These are phyloP conservation scores for Trialeurodes vaporariorum DNA, from an alignment of 1,140 invertebrate species.

Conservation along the genomic window DNA sequence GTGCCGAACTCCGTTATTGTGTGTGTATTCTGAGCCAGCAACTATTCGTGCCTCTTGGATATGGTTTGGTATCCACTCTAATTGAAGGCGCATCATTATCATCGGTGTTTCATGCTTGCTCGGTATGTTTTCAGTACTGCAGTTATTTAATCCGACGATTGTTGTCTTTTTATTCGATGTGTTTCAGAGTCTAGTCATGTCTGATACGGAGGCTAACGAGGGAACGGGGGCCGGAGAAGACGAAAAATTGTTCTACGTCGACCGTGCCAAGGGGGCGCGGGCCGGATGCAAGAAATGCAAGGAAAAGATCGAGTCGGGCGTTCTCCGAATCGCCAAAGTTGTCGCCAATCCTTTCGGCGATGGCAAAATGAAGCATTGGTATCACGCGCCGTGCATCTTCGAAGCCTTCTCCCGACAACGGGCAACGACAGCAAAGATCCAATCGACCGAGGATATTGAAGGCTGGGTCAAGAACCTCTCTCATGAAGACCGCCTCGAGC, in stretches of 20 bases:
- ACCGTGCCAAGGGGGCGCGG: conserved; percentile 63
- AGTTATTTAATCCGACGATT: too few species aligned
- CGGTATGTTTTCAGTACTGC: too few species aligned
- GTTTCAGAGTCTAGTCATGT: neutral
- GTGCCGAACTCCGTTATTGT: too few species aligned
- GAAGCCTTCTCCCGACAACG: conserved; percentile 63
- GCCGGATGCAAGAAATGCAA: conserved; percentile 84
- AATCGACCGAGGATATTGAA: conserved; percentile 62
- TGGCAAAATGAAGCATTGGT: conserved; percentile 79
- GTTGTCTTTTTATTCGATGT: too few species aligned
- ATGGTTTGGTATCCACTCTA: too few species aligned
- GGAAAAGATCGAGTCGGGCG: conserved; percentile 56
- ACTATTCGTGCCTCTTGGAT: too few species aligned
- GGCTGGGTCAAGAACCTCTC: conserved; percentile 52
- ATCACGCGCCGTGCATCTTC: conserved; percentile 69
- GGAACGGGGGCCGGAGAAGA: conserved; percentile 33
- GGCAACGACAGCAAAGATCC: conserved; percentile 67
- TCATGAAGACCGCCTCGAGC: conserved; percentile 51
- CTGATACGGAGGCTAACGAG: conserved; percentile 10
- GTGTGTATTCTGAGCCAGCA: too few species aligned
- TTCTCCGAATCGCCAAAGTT: conserved; percentile 59
- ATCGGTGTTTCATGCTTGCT: too few species aligned
- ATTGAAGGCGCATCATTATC: too few species aligned
- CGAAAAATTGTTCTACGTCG: conserved; percentile 51
- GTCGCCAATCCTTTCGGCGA: conserved; percentile 65